Conservation (phyloP, 1,140 invertebrate species). For the Aplysia californica region DNA sequence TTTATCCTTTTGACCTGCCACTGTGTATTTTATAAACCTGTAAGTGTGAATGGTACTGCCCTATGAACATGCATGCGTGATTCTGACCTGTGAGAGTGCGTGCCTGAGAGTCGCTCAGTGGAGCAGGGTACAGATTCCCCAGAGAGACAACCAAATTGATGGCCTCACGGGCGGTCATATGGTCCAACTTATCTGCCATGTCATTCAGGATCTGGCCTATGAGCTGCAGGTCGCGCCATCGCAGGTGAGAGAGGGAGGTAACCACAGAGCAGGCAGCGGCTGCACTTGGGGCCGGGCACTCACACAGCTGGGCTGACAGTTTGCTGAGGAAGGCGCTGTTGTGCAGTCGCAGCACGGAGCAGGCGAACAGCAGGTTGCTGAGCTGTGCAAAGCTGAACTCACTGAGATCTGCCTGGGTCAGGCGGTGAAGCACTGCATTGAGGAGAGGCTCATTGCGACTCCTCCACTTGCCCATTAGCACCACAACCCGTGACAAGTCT, state of each 20-base stretch:
- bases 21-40: too few relatives aligned
- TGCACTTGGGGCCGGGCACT: not conserved
- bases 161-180: not conserved
- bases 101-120: too few relatives aligned
- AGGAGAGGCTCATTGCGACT: constrained; percentile 9
- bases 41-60: too few relatives aligned
- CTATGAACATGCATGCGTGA: too few relatives aligned
- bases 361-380: constrained; percentile 10
- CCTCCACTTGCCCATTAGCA: constrained; percentile 4
- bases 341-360: not conserved
- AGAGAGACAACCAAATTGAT: not conserved
- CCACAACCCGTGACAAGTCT: constrained; percentile 11
- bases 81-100: too few relatives aligned
- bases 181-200: not conserved
- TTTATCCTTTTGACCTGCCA: too few relatives aligned
- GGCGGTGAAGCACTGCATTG: not conserved
- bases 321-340: not conserved
- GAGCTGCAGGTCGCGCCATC: not conserved
- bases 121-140: not conserved
- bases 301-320: not conserved
- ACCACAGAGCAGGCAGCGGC: not conserved
- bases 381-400: constrained; percentile 9
- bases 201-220: not conserved
- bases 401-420: not conserved
- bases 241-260: constrained; percentile 6